Evolutionary conservation across 2,888 invertebrate genomes (phyloP).

Genomic region (Hemistola chrysoprasaria): DNA sequence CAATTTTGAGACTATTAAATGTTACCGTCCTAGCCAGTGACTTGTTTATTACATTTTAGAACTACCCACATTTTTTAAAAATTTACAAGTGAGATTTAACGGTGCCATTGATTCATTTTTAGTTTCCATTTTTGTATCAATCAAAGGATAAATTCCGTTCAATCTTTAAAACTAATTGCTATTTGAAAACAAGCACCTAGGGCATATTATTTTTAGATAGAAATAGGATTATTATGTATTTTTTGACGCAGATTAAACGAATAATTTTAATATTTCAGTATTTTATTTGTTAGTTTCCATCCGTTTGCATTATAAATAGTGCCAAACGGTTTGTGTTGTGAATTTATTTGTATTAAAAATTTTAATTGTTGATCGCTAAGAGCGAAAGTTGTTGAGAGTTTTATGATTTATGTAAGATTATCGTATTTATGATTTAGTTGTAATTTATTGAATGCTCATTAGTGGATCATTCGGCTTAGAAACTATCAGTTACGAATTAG

Average conservation of each 20-base stretch:
- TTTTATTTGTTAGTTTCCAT: conserved; percentile 23
- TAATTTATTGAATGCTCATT: conserved; percentile 51
- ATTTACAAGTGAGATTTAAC: conserved; percentile 2
- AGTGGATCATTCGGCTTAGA: conserved; percentile 55
- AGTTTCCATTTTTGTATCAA: conserved; percentile 25
- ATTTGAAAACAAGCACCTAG: too few relatives aligned
- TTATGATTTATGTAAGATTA: conserved; percentile 47
- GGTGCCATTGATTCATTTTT: conserved; percentile 41
- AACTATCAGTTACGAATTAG: conserved; percentile 22
- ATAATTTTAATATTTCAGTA: conserved; percentile 8
- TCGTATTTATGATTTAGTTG: conserved; percentile 53
- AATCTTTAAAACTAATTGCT: too few relatives aligned
- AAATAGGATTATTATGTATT: too few relatives aligned
- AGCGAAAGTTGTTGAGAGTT: conserved; percentile 58
- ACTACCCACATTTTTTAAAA: conserved; percentile 12
- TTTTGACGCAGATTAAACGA: conserved; percentile 3
- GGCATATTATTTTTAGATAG: too few relatives aligned
- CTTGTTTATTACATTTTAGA: conserved; percentile 27
- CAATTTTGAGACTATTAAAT: conserved; percentile 40
- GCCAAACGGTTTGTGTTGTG: conserved; percentile 63
- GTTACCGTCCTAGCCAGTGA: conserved; percentile 72
- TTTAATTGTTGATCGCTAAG: conserved; percentile 52
- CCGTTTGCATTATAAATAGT: conserved; percentile 42
- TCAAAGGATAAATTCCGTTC: too few relatives aligned
- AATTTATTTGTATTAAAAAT: conserved; percentile 44